phyloP scores from a whole-genome alignment of 2,797 vertebrate genomes.

The Falco peregrinus region DNA sequence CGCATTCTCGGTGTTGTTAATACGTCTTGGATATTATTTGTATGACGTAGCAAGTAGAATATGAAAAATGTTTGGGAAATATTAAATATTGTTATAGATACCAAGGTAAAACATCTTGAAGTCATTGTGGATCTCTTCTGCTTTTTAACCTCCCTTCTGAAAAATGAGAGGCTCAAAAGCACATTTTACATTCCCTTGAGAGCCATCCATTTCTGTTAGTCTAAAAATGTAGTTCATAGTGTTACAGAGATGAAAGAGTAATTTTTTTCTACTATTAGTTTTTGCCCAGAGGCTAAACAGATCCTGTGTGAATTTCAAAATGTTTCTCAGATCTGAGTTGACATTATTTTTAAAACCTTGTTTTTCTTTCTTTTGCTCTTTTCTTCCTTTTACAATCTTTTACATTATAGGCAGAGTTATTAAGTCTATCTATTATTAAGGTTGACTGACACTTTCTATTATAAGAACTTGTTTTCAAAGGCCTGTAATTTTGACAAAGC shows the following conservation, averaged over 20 bases:
- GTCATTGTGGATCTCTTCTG: neutral
- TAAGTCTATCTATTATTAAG: conserved; percentile 21
- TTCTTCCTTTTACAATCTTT: conserved; percentile 3
- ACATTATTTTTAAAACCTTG: neutral
- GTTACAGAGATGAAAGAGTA: conserved; percentile 15
- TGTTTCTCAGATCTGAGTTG: neutral
- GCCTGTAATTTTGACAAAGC: conserved; percentile 20
- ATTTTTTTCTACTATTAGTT: neutral
- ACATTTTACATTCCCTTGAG: neutral
- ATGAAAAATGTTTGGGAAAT: neutral
- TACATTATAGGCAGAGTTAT: neutral
- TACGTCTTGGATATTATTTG: neutral
- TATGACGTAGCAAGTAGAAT: neutral
- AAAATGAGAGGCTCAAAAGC: neutral
- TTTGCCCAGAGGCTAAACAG: conserved; percentile 1
- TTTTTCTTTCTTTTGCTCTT: neutral
- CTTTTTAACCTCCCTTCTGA: neutral
- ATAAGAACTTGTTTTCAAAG: conserved; percentile 23
- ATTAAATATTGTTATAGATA: neutral
- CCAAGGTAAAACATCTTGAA: neutral
- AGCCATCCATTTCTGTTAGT: neutral
- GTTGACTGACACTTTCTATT: conserved; percentile 28
- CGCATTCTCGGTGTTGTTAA: neutral
- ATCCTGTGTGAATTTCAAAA: conserved; percentile 23
- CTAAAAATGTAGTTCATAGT: neutral